Base-by-base conservation (phyloP, 64 coral and sea anemone species). In the Montipora cactus region DNA sequence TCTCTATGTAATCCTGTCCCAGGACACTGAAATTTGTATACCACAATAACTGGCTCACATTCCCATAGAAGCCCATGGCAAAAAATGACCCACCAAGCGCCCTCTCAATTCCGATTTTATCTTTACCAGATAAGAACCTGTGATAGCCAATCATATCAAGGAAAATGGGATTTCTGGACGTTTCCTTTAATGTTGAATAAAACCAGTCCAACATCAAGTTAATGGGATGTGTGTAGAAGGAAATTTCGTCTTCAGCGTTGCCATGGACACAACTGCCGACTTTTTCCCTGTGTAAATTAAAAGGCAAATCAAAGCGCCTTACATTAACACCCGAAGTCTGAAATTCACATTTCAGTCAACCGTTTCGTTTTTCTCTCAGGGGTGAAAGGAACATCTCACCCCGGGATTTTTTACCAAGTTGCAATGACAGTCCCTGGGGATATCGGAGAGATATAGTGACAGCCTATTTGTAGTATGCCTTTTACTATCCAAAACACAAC, bases 41-140 rank as follows among this genome's bases (percentile, higher is more conserved):
- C 91, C 71, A 90, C 2, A 96, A 14, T 2, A 93, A 47, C 13
- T 93, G 67, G 11, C 37, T 57, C 0, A 70, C 78, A 13, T 48
- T 61, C 21, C 79, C 84, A 47, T 93, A 96, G 12, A 90, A 73
- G 14, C 95, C 95, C 0, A 13, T 14, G 1, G 79, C 74, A 71
- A 96, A 96, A 48, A 85, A 96, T 0, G 87, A 84, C 0, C 87
- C 95, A 8, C 95, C 95, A 11, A 96, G 73, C 0, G 95, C 95
- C 14, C 95, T 77, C 47, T 93, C 90, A 19, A 93, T 57, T 0
- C 90, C 91, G 8, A 75, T 67, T 53, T 83, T 92, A 22, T 95
- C 94, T 75, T 95, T 95, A 10, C 87, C 90, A 11, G 84, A 46
- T 7, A 95, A 52, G 47, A 95, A 88, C 77, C 59, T 92, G 22